Base-by-base conservation (phyloP, 1,140 invertebrate genomes). In the Phthorimaea operculella region DNA sequence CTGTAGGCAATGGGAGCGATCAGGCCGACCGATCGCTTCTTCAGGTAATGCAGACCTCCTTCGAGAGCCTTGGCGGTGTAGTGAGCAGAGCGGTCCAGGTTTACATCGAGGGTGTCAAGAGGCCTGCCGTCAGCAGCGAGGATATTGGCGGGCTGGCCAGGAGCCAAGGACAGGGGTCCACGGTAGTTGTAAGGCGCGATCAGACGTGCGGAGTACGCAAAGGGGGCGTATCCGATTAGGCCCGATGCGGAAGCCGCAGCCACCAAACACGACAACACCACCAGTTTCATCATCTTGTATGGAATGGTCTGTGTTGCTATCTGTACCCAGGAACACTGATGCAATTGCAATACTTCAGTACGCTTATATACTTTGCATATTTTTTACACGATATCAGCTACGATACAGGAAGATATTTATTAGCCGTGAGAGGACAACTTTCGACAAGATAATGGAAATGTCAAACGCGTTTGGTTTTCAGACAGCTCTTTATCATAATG, bases 261-360 rank as follows among this genome's bases (percentile, higher is more conserved):
- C 65, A 87, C 39, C 52, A 87, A 61, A 72, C 82, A 86, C 60
- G 85, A 83, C 78, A 89, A 87, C 80, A 88, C 86, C 82, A 88
- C 87, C 83, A 87, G 76, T 72, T 87, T 88, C 66, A 76, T 70
- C 74, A 47, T 47, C n/a, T 1, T 47, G 11, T 42, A 14, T 42
- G 14, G 14, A 16, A 47, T 47, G 44, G 16, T 47, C 16, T 47
- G 44, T 47, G 44, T 47, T 47, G 44, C n/a, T 16, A 47, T 47
- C 44, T 17, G 11, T 47, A 47, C 44, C 15, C 14, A 47, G 15
- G 44, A 47, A 47, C 44, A 47, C 16, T 47, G 16, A 15, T 47
- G 5, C 9, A 5, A 10, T 4, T 39, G n/a, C 44, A 15, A n/a
- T 16, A 15, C 3, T 17, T 9, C 44, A 47, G 15, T 8, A 16